Evolutionary conservation across 1,140 invertebrate species (phyloP).

Genomic region (Dendroctonus valens): DNA sequence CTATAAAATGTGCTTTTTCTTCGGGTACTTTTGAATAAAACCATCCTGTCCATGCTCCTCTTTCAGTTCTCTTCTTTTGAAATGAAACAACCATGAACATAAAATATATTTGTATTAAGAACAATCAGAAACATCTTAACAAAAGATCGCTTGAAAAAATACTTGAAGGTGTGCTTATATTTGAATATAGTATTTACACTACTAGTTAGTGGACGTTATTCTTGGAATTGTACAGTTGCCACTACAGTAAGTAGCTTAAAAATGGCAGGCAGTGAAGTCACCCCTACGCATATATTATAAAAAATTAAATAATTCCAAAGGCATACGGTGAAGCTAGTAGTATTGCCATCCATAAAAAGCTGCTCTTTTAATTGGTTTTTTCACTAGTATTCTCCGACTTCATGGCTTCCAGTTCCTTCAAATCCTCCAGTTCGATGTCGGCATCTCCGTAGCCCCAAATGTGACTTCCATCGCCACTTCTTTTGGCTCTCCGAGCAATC

Average conservation of each 20-base stretch:
- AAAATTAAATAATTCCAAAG: background rate
- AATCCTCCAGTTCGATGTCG: conserved; percentile 52
- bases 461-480: conserved; percentile 63
- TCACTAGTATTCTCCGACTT: conserved; percentile 14
- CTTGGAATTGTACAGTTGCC: no score
- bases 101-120: background rate
- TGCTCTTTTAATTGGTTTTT: background rate
- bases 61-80: no score
- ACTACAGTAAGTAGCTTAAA: no score
- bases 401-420: conserved; percentile 41
- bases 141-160: background rate
- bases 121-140: background rate
- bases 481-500: conserved; percentile 60
- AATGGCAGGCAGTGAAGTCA: no score
- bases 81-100: background rate
- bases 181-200: no score
- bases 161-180: background rate
- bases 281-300: background rate
- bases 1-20: background rate
- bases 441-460: conserved; percentile 56
- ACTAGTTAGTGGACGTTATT: no score
- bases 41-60: background rate
- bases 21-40: background rate
- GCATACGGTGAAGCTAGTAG: background rate
- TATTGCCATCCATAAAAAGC: background rate